phyloP scores from a whole-genome alignment of 2,888 invertebrate genomes.

The Nymphalis c-album region DNA sequence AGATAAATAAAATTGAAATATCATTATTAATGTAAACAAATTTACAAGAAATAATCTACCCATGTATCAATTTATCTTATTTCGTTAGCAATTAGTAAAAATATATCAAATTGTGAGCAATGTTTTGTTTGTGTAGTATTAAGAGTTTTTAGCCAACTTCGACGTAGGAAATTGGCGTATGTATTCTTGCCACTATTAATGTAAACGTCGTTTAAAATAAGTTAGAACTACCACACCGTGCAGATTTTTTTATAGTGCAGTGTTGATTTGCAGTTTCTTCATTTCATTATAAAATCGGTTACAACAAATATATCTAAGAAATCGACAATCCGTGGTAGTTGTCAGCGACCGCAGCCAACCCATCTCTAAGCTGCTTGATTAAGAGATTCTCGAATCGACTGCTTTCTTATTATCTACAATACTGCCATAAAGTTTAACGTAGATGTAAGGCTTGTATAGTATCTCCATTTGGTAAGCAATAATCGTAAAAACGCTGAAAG shows the following conservation, averaged over 20 bases:
- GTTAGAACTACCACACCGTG: background rate
- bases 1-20: background rate
- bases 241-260: slow-evolving; percentile 15
- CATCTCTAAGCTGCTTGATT: slow-evolving; percentile 67
- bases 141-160: slow-evolving; percentile 8
- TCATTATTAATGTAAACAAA: background rate
- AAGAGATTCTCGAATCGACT: slow-evolving; percentile 61
- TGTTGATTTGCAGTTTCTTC: background rate
- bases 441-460: slow-evolving; percentile 54
- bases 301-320: background rate
- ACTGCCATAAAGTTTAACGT: slow-evolving; percentile 66
- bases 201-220: background rate
- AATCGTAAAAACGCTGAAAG: slow-evolving; percentile 51
- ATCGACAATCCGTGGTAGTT: slow-evolving; percentile 27
- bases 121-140: slow-evolving; percentile 9
- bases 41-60: background rate
- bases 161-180: slow-evolving; percentile 30
- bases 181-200: slow-evolving; percentile 42
- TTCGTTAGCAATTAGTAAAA: background rate
- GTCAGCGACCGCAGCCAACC: slow-evolving; percentile 52
- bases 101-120: slow-evolving; percentile 5
- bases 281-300: too few relatives aligned
- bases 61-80: background rate
- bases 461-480: slow-evolving; percentile 46
- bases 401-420: slow-evolving; percentile 69